Conservation (phyloP, 2,888 invertebrate species). For the Habrosyne pyritoides region DNA sequence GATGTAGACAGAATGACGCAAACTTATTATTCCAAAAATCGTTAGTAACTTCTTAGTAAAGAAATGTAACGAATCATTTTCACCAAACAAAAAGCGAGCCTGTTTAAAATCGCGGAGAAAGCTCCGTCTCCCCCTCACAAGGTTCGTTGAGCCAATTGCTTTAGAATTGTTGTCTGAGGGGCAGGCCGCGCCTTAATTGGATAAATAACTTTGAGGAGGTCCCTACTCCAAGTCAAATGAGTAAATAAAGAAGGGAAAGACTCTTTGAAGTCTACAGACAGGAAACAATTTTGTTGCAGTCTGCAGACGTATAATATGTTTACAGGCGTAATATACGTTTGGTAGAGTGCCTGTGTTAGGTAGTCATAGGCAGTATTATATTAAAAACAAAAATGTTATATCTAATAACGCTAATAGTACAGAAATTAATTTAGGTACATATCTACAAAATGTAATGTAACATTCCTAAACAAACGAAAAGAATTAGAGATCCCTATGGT, state of each 20-base stretch:
- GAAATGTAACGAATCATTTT: not conserved
- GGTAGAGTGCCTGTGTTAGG: no score
- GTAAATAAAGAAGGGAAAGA: constrained; percentile 46
- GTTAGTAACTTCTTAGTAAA: constrained; percentile 3
- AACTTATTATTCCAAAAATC: no score
- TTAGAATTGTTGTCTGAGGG: constrained; percentile 69
- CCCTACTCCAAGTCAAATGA: constrained; percentile 45
- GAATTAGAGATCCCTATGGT: no score
- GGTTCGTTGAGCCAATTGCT: constrained; percentile 73
- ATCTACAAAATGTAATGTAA: no score
- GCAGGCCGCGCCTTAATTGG: constrained; percentile 71
- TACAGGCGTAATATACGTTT: no score
- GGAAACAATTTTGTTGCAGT: constrained; percentile 9
- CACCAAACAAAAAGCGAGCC: not conserved
- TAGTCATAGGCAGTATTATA: no score
- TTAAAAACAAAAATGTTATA: no score
- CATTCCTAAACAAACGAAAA: no score
- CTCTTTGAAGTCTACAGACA: constrained; percentile 9
- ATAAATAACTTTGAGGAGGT: constrained; percentile 71
- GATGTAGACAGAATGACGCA: no score
- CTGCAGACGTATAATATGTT: not conserved
- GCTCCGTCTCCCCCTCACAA: constrained; percentile 56
- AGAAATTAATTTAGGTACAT: no score
- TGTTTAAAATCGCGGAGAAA: constrained; percentile 55
- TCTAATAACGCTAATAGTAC: no score